Evolutionary conservation across 2,113 vertebrate genomes (phyloP).

Genomic region (Ahaetulla prasina): DNA sequence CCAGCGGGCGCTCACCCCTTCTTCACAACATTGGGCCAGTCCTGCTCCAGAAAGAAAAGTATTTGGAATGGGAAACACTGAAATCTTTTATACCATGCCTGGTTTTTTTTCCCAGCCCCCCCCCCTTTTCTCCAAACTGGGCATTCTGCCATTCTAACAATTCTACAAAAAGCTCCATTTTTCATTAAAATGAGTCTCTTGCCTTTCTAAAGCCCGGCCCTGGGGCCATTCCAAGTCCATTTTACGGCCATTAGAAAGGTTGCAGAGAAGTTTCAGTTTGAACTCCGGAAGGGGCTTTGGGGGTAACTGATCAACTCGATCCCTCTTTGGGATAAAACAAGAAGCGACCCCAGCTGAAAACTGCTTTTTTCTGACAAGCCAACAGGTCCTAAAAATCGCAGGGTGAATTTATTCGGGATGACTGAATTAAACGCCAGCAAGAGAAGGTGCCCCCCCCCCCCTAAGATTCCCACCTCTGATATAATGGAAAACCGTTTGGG

Average conservation of each 20-base stretch:
- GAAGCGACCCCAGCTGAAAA: neutral
- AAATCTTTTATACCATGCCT: neutral
- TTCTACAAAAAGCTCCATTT: neutral
- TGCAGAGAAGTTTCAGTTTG: neutral
- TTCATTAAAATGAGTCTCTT: neutral
- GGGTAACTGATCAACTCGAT: neutral
- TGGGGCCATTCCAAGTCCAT: neutral
- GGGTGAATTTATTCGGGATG: neutral
- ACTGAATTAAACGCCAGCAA: neutral
- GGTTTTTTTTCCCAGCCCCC: rapidly evolving
- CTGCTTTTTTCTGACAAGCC: neutral
- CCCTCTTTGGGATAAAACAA: neutral
- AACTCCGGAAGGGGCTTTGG: neutral
- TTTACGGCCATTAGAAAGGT: neutral
- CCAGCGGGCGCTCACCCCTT: neutral
- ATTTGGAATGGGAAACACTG: neutral
- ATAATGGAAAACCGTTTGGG: rapidly evolving
- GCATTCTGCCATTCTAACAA: neutral
- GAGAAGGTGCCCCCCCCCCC: no score
- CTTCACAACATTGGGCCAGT: neutral
- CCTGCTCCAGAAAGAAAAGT: neutral
- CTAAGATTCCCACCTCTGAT: no score
- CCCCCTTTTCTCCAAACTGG: neutral
- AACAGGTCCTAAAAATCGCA: neutral
- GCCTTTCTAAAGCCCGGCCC: neutral